Conservation (phyloP, 2,797 vertebrate genomes). For the Avahi laniger region DNA sequence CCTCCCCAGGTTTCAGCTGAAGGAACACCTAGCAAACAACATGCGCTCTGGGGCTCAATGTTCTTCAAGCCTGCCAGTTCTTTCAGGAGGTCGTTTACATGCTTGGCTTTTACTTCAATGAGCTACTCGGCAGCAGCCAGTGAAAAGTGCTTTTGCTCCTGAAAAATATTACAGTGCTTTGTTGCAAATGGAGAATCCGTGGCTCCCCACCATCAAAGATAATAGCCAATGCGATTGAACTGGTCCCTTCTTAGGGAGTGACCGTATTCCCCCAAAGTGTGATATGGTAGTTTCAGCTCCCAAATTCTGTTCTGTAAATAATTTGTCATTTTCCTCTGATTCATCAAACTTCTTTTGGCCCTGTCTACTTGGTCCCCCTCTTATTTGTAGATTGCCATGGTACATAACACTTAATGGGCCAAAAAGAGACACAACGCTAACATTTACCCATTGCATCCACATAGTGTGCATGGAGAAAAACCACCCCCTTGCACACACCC, state of each 20-base stretch:
- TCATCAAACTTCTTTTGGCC: conserved; percentile 66
- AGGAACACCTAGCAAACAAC: conserved; percentile 75
- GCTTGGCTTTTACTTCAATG: conserved; percentile 74
- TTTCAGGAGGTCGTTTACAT: conserved; percentile 70
- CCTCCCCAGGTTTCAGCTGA: conserved; percentile 52
- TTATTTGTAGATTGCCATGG: conserved; percentile 78
- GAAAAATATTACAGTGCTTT: conserved; percentile 65
- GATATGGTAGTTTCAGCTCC: neutral
- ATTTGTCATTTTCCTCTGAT: conserved; percentile 67
- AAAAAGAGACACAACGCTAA: conserved; percentile 66
- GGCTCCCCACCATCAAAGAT: neutral
- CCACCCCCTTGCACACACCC: conserved; percentile 27
- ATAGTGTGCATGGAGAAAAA: conserved; percentile 39
- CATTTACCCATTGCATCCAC: conserved; percentile 72
- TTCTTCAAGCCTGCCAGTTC: conserved; percentile 64
- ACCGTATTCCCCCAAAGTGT: neutral
- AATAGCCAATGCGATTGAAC: neutral
- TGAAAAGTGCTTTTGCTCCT: conserved; percentile 69
- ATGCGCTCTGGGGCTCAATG: conserved; percentile 59
- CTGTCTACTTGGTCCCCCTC: conserved; percentile 67
- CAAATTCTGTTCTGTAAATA: conserved; percentile 45
- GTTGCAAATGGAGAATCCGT: neutral
- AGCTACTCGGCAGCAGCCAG: conserved; percentile 38
- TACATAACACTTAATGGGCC: conserved; percentile 61
- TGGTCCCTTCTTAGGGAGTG: neutral